Conservation (phyloP, 2,797 vertebrate species). For the Sciaenops ocellatus region DNA sequence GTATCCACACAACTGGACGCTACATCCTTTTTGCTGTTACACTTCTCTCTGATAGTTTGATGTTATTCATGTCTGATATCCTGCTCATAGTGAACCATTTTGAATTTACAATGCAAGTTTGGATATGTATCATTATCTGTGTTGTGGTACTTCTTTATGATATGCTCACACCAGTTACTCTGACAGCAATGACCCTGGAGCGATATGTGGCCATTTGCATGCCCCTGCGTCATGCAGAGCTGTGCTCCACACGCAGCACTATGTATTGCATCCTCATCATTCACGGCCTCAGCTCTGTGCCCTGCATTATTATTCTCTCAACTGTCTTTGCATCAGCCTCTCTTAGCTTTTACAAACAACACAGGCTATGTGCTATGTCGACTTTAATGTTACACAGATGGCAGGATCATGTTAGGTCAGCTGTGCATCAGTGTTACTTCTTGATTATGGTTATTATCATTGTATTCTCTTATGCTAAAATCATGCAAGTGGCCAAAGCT, state of each 20-base stretch:
- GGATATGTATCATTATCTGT: too few species aligned
- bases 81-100: too few species aligned
- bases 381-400: conserved; percentile 32
- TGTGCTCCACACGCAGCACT: conserved; percentile 49
- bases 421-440: conserved; percentile 59
- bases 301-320: conserved; percentile 5
- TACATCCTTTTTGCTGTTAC: too few species aligned
- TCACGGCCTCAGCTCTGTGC: conserved; percentile 55
- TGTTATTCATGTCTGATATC: too few species aligned
- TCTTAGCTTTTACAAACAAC: not conserved
- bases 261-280: conserved; percentile 56
- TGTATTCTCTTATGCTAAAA: conserved; percentile 60
- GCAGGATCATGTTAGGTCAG: conserved; percentile 54
- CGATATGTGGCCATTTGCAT: too few species aligned
- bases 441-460: conserved; percentile 57
- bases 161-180: too few species aligned
- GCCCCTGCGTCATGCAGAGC: conserved; percentile 61
- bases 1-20: too few species aligned
- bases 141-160: too few species aligned
- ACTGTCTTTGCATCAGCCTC: conserved; percentile 29
- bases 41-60: too few species aligned
- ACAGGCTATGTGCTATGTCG: conserved; percentile 38
- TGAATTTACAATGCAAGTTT: too few species aligned
- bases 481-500: conserved; percentile 58
- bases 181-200: too few species aligned